These are phyloP conservation scores for Halictus quadricinctus DNA, from an alignment of 2,888 invertebrate species.

Conservation along the genomic window DNA sequence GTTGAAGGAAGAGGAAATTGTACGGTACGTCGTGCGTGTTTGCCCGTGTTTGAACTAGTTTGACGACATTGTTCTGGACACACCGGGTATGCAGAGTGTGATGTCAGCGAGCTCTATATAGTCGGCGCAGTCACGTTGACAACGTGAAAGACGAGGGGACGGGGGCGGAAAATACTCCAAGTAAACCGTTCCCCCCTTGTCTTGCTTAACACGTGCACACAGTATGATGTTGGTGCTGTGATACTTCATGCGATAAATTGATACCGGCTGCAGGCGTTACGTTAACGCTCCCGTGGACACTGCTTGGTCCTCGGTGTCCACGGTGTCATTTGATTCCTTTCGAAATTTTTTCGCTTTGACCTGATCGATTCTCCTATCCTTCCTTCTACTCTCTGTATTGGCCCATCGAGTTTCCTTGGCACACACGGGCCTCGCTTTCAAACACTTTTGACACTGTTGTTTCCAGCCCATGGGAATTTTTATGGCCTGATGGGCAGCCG, in stretches of 20 bases:
- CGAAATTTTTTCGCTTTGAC: slow-evolving; percentile 1
- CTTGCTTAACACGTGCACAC: slow-evolving; percentile 57
- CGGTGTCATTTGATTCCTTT: slow-evolving; percentile 18
- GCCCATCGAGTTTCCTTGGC: slow-evolving; percentile 7
- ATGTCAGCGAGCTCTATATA: background rate
- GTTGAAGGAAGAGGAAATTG: background rate
- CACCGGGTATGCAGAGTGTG: slow-evolving; percentile 17
- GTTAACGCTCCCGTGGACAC: slow-evolving; percentile 11
- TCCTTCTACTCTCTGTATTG: background rate
- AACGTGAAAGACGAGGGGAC: background rate
- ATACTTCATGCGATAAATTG: slow-evolving; percentile 66
- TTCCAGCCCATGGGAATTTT: background rate
- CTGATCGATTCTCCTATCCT: slow-evolving; percentile 4
- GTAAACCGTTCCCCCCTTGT: slow-evolving; percentile 41
- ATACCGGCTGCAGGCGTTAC: slow-evolving; percentile 36
- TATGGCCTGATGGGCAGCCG: background rate
- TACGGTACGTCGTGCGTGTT: background rate
- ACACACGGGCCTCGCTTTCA: background rate
- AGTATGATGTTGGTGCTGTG: slow-evolving; percentile 46
- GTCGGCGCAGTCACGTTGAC: background rate
- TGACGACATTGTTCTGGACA: slow-evolving; percentile 5
- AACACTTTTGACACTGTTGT: slow-evolving; percentile 8
- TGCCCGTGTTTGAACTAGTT: slow-evolving; percentile 7
- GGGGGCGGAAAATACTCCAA: slow-evolving; percentile 10
- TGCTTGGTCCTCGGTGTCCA: background rate